Percentiles rank a stretch among this genome's conserved stretches.
phyloP scores from a whole-genome alignment of 2,888 invertebrate species.

The Drosophila maculinotata region DNA sequence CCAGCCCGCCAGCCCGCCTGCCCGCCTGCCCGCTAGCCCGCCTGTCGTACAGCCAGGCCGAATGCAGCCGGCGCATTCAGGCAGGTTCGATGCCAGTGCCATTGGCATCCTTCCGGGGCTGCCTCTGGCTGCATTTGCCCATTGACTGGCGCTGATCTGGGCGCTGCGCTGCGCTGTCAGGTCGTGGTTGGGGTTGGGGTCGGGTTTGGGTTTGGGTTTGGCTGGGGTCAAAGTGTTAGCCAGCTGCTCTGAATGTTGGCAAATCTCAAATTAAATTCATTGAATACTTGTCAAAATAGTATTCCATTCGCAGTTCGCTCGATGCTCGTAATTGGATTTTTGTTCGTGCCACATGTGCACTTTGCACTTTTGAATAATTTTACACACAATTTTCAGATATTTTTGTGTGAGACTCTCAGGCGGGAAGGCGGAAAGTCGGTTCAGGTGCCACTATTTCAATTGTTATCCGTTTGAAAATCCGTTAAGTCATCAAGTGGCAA shows the following conservation, averaged over 20 bases:
- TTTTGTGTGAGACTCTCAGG: slow-evolving; percentile 6
- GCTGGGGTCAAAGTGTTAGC: slow-evolving; percentile 41
- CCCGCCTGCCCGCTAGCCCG: background rate
- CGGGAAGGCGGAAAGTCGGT: background rate
- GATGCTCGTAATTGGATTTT: slow-evolving; percentile 72
- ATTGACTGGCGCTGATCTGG: slow-evolving; percentile 38
- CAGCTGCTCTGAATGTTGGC: slow-evolving; percentile 48
- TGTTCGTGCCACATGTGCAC: slow-evolving; percentile 69
- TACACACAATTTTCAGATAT: slow-evolving; percentile 29
- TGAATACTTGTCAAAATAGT: slow-evolving; percentile 80
- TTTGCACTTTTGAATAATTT: slow-evolving; percentile 71
- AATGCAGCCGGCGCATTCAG: slow-evolving; percentile 40
- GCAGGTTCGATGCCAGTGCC: slow-evolving; percentile 30
- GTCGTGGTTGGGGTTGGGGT: slow-evolving; percentile 15
- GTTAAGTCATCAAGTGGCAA: slow-evolving; percentile 25
- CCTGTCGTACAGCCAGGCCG: background rate
- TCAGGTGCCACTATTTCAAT: slow-evolving; percentile 10
- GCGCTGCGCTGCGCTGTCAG: background rate
- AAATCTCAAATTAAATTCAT: slow-evolving; percentile 80
- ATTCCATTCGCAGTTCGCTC: slow-evolving; percentile 54
- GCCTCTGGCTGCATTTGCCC: slow-evolving; percentile 37
- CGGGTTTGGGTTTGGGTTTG: slow-evolving; percentile 9
- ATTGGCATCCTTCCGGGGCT: slow-evolving; percentile 39
- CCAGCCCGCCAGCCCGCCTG: background rate
- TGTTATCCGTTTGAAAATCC: slow-evolving; percentile 19